Evolutionary conservation across 2,888 invertebrate genomes (phyloP).

Genomic region (Drosophila austrosaltans): DNA sequence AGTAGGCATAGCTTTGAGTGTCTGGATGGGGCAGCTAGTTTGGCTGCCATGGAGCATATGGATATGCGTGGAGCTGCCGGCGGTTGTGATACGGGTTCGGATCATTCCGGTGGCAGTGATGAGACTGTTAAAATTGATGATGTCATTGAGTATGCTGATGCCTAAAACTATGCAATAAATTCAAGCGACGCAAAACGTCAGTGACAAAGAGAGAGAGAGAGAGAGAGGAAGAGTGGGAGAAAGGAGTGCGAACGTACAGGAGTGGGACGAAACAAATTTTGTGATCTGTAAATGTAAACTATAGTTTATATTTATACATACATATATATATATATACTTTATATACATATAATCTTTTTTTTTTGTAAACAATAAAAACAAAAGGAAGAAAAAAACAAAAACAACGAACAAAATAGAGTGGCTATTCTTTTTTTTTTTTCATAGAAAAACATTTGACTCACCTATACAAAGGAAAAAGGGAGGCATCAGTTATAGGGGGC

Average conservation of each 20-base stretch:
- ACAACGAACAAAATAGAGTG: neutral
- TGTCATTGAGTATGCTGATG: slow-evolving; percentile 82
- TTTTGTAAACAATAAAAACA: slow-evolving; percentile 18
- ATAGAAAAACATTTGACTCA: slow-evolving; percentile 6
- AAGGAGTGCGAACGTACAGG: neutral
- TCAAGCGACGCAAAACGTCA: slow-evolving; percentile 20
- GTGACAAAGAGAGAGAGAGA: neutral
- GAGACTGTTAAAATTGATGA: slow-evolving; percentile 83
- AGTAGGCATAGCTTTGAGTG: slow-evolving; percentile 47
- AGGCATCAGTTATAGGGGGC: neutral
- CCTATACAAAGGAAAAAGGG: neutral
- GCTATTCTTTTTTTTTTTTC: too few relatives aligned
- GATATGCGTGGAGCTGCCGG: slow-evolving; percentile 65
- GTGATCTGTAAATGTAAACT: slow-evolving; percentile 13
- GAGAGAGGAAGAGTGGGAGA: neutral
- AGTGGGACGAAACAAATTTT: slow-evolving; percentile 1
- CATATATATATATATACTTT: neutral
- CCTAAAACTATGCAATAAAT: slow-evolving; percentile 62
- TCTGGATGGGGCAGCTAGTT: slow-evolving; percentile 62
- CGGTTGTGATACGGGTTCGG: slow-evolving; percentile 75
- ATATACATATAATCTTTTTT: slow-evolving; percentile 9
- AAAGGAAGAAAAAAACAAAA: neutral
- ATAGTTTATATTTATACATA: neutral
- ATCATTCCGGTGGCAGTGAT: slow-evolving; percentile 84
- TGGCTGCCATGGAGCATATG: slow-evolving; percentile 69